Evolutionary conservation across 1,140 invertebrate species (phyloP).

Genomic region (Pogonus chalceus): DNA sequence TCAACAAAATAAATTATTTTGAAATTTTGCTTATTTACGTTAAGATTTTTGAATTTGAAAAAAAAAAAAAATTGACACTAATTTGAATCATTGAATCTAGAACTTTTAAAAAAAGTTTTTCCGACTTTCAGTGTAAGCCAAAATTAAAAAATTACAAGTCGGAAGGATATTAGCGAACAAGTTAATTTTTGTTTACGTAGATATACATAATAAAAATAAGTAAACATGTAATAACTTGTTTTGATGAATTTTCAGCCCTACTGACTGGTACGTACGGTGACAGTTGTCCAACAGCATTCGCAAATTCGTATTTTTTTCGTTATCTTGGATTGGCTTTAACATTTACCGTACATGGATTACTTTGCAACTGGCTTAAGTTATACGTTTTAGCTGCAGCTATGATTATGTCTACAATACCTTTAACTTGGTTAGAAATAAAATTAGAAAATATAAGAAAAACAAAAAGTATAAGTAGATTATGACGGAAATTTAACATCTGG

Average conservation of each 20-base stretch:
- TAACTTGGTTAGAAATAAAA: conserved; percentile 32
- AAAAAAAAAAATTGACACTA: no score
- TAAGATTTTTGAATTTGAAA: no score
- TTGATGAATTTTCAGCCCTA: conserved; percentile 36
- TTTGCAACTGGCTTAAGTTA: conserved; percentile 39
- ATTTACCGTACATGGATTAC: conserved; percentile 33
- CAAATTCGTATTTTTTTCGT: conserved; percentile 36
- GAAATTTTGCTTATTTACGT: no score
- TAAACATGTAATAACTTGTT: no score
- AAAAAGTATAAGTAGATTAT: conserved; percentile 32
- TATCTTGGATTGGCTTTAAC: conserved; percentile 35
- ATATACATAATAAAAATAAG: no score
- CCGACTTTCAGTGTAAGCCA: no score
- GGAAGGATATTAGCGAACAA: no score
- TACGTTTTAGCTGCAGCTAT: conserved; percentile 34
- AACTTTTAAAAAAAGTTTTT: no score
- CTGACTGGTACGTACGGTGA: conserved; percentile 35
- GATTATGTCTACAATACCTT: conserved; percentile 32
- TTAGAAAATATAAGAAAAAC: conserved; percentile 31
- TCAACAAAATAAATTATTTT: no score
- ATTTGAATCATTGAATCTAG: no score
- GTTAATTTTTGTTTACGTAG: no score
- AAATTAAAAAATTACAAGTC: no score
- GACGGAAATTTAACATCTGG: conserved; percentile 22
- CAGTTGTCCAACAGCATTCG: conserved; percentile 37